Percentiles rank a stretch among this genome's conserved stretches.
These are phyloP conservation scores for Thereva unica DNA, from an alignment of 2,888 invertebrate species.

Conservation along the genomic window DNA sequence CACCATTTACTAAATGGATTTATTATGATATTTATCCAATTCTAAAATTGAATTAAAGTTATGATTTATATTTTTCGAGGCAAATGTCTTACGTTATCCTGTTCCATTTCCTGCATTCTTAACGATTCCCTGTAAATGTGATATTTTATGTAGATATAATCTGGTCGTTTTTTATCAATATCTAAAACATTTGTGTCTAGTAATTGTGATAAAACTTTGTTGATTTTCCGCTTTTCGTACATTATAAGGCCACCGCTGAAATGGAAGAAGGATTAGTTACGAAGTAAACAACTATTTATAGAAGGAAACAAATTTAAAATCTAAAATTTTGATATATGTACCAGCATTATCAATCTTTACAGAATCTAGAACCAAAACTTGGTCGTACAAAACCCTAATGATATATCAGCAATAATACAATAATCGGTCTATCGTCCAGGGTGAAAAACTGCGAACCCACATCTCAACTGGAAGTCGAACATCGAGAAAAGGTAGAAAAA, in stretches of 20 bases:
- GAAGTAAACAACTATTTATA: too few species aligned
- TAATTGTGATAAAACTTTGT: conserved; percentile 54
- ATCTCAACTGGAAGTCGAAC: too few species aligned
- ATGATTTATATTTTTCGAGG: neutral
- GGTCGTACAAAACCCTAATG: too few species aligned
- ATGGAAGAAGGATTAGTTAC: neutral
- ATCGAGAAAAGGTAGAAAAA: too few species aligned
- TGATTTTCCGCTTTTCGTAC: conserved; percentile 52
- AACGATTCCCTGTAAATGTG: conserved; percentile 58
- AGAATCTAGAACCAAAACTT: too few species aligned
- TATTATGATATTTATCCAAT: conserved; percentile 57
- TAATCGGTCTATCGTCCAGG: too few species aligned
- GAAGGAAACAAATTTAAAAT: too few species aligned
- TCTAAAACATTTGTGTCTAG: conserved; percentile 56
- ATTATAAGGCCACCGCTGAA: conserved; percentile 53
- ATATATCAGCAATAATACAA: too few species aligned
- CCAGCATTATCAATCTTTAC: too few species aligned
- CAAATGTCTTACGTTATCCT: conserved; percentile 48
- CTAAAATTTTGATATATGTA: too few species aligned
- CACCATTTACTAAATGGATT: conserved; percentile 61
- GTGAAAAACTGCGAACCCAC: too few species aligned
- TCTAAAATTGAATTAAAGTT: conserved; percentile 43
- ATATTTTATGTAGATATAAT: conserved; percentile 64
- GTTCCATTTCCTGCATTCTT: conserved; percentile 52
- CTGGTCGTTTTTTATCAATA: conserved; percentile 56